A percentile compares a stretch with the other conserved stretches of the same genome.
Conservation (phyloP, 2,113 vertebrate genomes). For the Todiramphus chloris region DNA sequence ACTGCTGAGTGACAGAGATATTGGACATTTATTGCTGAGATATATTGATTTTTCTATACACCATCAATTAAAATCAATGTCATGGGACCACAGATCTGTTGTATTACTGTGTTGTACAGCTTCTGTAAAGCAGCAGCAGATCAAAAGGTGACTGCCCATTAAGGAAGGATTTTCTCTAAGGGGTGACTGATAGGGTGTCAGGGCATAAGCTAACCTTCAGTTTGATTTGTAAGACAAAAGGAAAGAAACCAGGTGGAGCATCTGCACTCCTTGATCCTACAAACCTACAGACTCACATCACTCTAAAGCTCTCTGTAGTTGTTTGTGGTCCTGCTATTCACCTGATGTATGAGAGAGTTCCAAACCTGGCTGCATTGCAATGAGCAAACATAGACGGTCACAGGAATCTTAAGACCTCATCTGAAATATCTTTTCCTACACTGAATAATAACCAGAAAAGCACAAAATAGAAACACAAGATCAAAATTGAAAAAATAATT, state of each 20-base stretch:
- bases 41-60: neutral
- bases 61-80: neutral
- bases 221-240: neutral
- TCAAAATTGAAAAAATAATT: neutral
- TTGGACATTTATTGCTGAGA: neutral
- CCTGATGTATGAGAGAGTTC: neutral
- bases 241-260: neutral
- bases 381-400: neutral
- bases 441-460: neutral
- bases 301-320: fast-evolving
- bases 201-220: neutral
- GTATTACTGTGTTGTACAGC: neutral
- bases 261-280: neutral
- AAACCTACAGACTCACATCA: neutral
- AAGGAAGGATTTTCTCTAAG: neutral
- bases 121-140: neutral
- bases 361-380: neutral
- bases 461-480: neutral
- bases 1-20: neutral
- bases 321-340: fast-evolving
- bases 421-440: neutral
- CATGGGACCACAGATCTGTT: neutral
- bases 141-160: neutral
- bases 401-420: neutral
- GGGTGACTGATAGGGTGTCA: neutral